These are phyloP conservation scores for Petrolisthes manimaculis DNA, from an alignment of 2,888 invertebrate species.

Conservation along the genomic window DNA sequence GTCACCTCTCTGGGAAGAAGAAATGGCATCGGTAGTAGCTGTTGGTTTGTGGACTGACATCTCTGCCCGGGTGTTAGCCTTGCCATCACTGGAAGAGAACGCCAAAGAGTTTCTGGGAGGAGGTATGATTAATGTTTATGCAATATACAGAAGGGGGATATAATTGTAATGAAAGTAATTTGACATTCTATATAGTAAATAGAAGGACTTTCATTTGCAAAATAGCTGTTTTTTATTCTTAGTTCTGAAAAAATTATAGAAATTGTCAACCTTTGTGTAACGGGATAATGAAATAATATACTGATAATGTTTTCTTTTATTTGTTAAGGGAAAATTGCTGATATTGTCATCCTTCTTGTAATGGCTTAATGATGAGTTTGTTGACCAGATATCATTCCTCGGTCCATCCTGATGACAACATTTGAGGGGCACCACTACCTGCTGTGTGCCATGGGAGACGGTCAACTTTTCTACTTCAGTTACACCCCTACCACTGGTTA, in stretches of 20 bases:
- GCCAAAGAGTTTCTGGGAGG: conserved; percentile 91
- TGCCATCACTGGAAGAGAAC: conserved; percentile 85
- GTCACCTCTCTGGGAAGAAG: conserved; percentile 77
- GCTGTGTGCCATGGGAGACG: conserved; percentile 95
- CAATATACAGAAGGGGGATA: neutral
- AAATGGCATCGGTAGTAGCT: conserved; percentile 81
- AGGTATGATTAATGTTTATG: conserved; percentile 71
- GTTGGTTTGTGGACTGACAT: conserved; percentile 98
- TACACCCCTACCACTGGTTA: conserved; percentile 82
- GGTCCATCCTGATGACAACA: conserved; percentile 93
- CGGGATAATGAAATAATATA: too few relatives aligned
- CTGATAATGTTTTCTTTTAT: too few relatives aligned
- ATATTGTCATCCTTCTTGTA: too few relatives aligned
- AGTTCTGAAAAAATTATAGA: too few relatives aligned
- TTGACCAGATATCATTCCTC: conserved; percentile 89
- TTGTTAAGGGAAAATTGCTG: too few relatives aligned
- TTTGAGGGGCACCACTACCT: conserved; percentile 93
- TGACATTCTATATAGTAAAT: too few relatives aligned
- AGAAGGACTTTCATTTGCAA: too few relatives aligned
- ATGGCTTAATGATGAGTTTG: neutral
- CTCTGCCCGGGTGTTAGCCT: conserved; percentile 85
- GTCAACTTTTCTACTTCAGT: conserved; percentile 96
- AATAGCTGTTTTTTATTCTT: too few relatives aligned
- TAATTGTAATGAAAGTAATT: neutral
- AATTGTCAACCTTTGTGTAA: too few relatives aligned